A percentile compares a stretch with the other conserved stretches of the same genome.
Evolutionary conservation across 1,140 invertebrate species (phyloP).

Genomic region (Pollicipes pollicipes): DNA sequence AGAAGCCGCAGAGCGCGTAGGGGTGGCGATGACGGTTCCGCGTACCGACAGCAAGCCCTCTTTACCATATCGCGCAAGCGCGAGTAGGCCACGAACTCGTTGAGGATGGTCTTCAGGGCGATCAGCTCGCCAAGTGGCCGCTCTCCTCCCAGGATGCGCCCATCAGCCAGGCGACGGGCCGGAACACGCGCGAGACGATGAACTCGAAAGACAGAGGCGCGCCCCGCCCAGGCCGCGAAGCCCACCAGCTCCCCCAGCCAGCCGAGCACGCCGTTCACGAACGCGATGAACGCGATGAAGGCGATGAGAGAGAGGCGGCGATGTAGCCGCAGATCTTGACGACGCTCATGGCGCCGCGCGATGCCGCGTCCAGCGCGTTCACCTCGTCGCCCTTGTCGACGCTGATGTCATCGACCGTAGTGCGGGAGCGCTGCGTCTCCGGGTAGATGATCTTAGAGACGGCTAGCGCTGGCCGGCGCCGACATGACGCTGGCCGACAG

Average conservation of each 20-base stretch:
- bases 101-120: slow-evolving; percentile 73
- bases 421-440: slow-evolving; percentile 57
- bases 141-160: slow-evolving; percentile 61
- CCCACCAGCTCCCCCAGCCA: slow-evolving; percentile 66
- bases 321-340: slow-evolving; percentile 71
- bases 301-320: slow-evolving; percentile 78
- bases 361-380: slow-evolving; percentile 71
- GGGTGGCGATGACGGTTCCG: slow-evolving; percentile 68
- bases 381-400: slow-evolving; percentile 45
- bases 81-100: slow-evolving; percentile 81
- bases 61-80: slow-evolving; percentile 45
- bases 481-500: slow-evolving; percentile 89
- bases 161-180: slow-evolving; percentile 60
- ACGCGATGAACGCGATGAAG: slow-evolving; percentile 51
- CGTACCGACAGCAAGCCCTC: slow-evolving; percentile 41
- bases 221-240: slow-evolving; percentile 24
- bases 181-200: slow-evolving; percentile 67
- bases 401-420: slow-evolving; percentile 40
- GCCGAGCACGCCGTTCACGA: slow-evolving; percentile 29
- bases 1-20: slow-evolving; percentile 86
- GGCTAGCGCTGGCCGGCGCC: slow-evolving; percentile 72
- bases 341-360: slow-evolving; percentile 54
- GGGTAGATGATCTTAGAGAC: slow-evolving; percentile 80
- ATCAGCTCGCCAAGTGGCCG: slow-evolving; percentile 55
- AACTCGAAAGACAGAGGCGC: slow-evolving; percentile 35